phyloP scores from a whole-genome alignment of 2,888 invertebrate species.

The Osmoderma eremita region DNA sequence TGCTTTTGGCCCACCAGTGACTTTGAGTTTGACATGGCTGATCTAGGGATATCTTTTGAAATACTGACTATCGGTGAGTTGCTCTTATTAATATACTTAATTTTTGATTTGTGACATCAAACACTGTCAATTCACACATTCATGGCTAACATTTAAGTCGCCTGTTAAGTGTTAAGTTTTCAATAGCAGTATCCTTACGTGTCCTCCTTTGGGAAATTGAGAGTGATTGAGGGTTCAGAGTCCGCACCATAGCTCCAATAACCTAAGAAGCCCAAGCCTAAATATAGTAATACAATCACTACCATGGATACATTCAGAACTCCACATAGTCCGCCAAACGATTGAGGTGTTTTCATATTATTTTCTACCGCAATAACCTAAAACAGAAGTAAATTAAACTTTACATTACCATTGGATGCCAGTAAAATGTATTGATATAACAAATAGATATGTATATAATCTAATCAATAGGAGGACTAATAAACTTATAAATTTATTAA shows the following conservation, averaged over 20 bases:
- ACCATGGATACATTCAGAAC: conserved; percentile 86
- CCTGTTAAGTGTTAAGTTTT: no score
- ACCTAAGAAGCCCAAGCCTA: conserved; percentile 83
- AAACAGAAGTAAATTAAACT: conserved; percentile 26
- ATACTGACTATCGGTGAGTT: neutral
- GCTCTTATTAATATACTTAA: neutral
- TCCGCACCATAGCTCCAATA: conserved; percentile 81
- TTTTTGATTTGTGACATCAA: no score
- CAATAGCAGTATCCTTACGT: conserved; percentile 61
- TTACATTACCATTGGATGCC: conserved; percentile 68
- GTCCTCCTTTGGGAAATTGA: conserved; percentile 76
- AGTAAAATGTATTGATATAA: no score
- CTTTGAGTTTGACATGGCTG: no score
- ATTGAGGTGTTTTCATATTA: conserved; percentile 85
- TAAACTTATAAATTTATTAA: no score
- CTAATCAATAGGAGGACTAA: no score
- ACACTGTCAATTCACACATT: no score
- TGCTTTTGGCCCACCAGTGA: no score
- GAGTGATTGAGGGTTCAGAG: conserved; percentile 80
- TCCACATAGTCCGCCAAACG: conserved; percentile 80
- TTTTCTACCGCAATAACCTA: conserved; percentile 92
- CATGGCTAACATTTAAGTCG: no score
- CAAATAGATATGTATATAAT: no score
- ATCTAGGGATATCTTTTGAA: no score
- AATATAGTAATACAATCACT: conserved; percentile 80